Conservation (phyloP, 1,140 invertebrate species). For the Phymastichus coffea region DNA sequence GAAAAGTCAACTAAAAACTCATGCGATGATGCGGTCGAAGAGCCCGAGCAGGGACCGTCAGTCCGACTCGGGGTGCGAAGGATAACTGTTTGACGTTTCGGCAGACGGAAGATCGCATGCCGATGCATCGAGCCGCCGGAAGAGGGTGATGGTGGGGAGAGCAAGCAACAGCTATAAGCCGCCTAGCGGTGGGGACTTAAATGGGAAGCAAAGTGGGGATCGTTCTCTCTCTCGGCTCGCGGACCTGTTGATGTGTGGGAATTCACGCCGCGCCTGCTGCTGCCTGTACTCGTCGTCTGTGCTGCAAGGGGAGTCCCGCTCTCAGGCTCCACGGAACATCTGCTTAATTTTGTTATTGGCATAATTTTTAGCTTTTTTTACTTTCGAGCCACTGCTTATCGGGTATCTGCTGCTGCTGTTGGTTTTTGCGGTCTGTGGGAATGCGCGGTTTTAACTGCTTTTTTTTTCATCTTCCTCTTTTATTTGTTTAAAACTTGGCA, state of each 20-base stretch:
- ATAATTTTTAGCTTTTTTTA: conserved; percentile 27
- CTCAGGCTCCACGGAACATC: conserved; percentile 11
- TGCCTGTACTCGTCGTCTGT: conserved; percentile 11
- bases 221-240: conserved; percentile 35
- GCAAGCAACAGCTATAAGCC: neutral
- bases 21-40: too few relatives aligned
- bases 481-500: too few relatives aligned
- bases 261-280: conserved; percentile 44
- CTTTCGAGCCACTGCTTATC: neutral
- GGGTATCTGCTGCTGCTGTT: neutral
- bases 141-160: conserved; percentile 37
- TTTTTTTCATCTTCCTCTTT: too few relatives aligned
- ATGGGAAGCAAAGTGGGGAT: too few relatives aligned
- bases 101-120: conserved; percentile 55
- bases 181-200: too few relatives aligned
- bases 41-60: neutral
- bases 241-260: conserved; percentile 58
- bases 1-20: too few relatives aligned
- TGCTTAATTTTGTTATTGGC: conserved; percentile 31
- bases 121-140: conserved; percentile 41
- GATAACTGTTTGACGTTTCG: conserved; percentile 59
- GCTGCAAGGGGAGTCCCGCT: neutral
- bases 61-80: conserved; percentile 41
- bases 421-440: neutral
- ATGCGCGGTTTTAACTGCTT: too few relatives aligned